phyloP scores from a whole-genome alignment of 2,113 vertebrate species.

The Physeter macrocephalus region DNA sequence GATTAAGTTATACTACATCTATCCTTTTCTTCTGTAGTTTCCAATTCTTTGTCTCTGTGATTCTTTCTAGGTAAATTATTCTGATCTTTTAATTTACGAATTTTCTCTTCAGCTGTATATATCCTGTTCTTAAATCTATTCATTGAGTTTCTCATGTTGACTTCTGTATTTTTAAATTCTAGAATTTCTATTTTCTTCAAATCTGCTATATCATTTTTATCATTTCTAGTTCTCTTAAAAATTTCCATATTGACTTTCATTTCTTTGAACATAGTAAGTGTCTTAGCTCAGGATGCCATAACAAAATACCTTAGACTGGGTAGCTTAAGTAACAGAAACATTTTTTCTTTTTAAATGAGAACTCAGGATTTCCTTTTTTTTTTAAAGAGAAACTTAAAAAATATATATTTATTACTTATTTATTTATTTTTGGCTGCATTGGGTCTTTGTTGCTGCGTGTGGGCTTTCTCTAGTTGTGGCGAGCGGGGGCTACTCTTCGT shows the following conservation, averaged over 20 bases:
- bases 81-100: neutral
- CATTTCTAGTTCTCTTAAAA: neutral
- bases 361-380: neutral
- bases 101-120: neutral
- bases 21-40: neutral
- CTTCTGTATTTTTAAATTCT: neutral
- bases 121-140: neutral
- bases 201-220: neutral
- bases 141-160: neutral
- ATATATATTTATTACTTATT: no score
- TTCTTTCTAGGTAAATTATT: neutral
- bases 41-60: neutral
- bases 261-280: neutral
- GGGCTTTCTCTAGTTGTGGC: no score
- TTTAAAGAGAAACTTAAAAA: no score
- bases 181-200: neutral
- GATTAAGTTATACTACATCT: neutral
- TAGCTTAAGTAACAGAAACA: neutral
- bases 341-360: neutral
- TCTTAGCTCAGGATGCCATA: neutral
- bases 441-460: no score
- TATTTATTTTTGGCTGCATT: no score
- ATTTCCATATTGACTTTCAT: neutral
- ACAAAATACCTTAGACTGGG: neutral
- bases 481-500: no score